Evolutionary conservation across 1,140 invertebrate species (phyloP).

Genomic region (Philopotamus ludificatus): DNA sequence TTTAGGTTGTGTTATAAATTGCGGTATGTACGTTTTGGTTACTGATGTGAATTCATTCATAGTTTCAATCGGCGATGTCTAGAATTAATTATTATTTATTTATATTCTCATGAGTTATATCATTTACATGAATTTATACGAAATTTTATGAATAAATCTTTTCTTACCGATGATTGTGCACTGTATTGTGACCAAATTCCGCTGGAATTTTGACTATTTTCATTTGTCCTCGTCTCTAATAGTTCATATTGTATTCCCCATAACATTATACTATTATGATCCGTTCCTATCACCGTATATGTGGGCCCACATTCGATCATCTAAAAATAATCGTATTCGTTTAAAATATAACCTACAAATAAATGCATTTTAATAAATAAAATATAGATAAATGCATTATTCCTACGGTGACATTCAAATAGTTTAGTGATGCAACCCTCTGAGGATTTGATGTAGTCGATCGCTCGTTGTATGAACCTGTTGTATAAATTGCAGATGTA

Average conservation of each 20-base stretch:
- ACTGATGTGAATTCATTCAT: background rate
- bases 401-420: too few species aligned
- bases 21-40: background rate
- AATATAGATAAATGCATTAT: too few species aligned
- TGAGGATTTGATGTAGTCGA: too few species aligned
- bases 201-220: slow-evolving; percentile 30
- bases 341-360: slow-evolving; percentile 5
- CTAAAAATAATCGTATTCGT: slow-evolving; percentile 46
- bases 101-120: background rate
- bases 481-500: slow-evolving; percentile 38
- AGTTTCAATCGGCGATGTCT: background rate
- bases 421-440: too few species aligned
- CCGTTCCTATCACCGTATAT: slow-evolving; percentile 64
- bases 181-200: slow-evolving; percentile 33
- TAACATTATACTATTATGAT: slow-evolving; percentile 67
- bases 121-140: background rate
- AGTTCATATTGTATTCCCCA: slow-evolving; percentile 64
- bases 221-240: slow-evolving; percentile 43
- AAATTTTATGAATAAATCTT: slow-evolving; percentile 1
- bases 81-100: background rate
- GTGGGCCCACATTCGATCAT: slow-evolving; percentile 64
- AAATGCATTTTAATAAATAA: too few species aligned
- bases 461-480: slow-evolving; percentile 32
- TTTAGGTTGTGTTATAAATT: slow-evolving; percentile 1
- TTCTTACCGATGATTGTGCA: slow-evolving; percentile 42